phyloP scores from a whole-genome alignment of 2,888 invertebrate species.

The Ametastegia equiseti region DNA sequence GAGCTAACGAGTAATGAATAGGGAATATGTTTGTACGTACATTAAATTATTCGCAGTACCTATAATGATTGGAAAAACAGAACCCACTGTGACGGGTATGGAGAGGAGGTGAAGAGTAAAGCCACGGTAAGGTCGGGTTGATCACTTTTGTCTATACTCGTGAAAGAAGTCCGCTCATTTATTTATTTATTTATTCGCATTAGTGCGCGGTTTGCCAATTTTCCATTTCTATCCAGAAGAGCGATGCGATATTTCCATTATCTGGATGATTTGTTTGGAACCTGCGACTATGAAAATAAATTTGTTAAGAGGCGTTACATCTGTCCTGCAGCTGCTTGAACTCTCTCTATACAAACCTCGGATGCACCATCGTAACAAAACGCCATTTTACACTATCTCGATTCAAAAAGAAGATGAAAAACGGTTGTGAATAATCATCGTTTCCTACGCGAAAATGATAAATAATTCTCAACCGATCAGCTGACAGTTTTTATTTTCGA shows the following conservation, averaged over 20 bases:
- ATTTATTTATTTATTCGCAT: not conserved
- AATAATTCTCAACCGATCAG: not conserved
- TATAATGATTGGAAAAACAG: not conserved
- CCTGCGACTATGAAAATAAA: conserved; percentile 4
- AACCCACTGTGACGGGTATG: no score
- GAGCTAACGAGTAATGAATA: not conserved
- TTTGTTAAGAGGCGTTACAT: not conserved
- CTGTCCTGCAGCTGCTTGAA: not conserved
- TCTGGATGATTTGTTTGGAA: not conserved
- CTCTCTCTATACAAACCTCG: not conserved
- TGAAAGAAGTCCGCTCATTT: not conserved
- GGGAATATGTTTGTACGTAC: not conserved
- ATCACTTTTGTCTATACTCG: not conserved
- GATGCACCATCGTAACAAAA: not conserved
- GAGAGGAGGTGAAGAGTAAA: not conserved
- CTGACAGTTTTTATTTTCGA: not conserved
- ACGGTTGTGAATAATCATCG: not conserved
- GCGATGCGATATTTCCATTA: not conserved
- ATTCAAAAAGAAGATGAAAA: not conserved
- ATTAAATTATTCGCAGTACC: not conserved
- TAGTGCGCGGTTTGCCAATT: not conserved
- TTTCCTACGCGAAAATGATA: not conserved
- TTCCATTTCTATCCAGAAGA: not conserved
- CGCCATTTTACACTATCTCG: conserved; percentile 2
- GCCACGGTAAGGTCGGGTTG: not conserved